Conservation (phyloP, 2,113 vertebrate species). For the Vulpes vulpes region DNA sequence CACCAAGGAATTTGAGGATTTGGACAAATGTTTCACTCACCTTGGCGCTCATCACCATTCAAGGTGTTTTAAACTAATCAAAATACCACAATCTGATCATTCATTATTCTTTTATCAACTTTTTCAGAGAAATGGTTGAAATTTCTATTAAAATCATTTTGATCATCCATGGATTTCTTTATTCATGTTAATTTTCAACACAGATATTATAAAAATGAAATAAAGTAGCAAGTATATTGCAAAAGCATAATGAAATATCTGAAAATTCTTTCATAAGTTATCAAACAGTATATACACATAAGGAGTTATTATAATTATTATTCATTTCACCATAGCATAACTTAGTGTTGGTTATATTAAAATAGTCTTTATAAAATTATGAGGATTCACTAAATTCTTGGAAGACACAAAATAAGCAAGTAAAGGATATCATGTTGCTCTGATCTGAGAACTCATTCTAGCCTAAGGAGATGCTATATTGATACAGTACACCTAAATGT, state of each 20-base stretch:
- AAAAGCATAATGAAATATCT: slow-evolving; percentile 14
- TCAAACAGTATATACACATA: not conserved
- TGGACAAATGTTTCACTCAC: not conserved
- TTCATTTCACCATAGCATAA: not conserved
- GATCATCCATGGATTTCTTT: slow-evolving; percentile 16
- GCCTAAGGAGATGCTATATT: not conserved
- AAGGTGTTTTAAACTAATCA: not conserved
- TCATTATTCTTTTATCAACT: slow-evolving; percentile 52
- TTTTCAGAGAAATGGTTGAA: slow-evolving; percentile 24
- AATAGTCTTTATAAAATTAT: slow-evolving; percentile 19
- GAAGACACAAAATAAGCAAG: not conserved
- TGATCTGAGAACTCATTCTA: slow-evolving; percentile 22
- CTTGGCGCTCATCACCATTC: not conserved
- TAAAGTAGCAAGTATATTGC: not conserved
- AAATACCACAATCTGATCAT: not conserved
- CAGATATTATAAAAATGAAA: slow-evolving; percentile 9
- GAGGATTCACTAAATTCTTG: slow-evolving; percentile 1
- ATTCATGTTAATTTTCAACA: slow-evolving; percentile 42
- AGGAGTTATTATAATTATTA: not conserved
- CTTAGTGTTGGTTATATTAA: not conserved
- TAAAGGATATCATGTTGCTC: not conserved
- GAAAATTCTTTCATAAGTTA: not conserved
- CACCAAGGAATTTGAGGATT: not conserved
- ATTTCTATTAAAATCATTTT: slow-evolving; percentile 54
- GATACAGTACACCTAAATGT: not conserved